phyloP scores from a whole-genome alignment of 2,888 invertebrate species.

The Protonemura montana region DNA sequence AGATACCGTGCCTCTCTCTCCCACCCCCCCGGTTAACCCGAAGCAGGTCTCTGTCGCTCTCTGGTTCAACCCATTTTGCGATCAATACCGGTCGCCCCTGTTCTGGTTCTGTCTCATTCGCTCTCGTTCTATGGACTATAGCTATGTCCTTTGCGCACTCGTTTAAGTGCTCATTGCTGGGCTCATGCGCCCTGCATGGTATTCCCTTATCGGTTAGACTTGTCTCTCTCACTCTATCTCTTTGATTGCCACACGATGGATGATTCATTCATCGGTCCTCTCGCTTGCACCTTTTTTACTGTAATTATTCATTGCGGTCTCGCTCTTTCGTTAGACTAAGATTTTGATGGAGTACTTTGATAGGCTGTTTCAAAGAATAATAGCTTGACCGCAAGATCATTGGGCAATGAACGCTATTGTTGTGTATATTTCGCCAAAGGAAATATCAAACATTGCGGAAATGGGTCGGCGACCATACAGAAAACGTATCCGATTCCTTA shows the following conservation, averaged over 20 bases:
- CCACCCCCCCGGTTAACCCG: neutral
- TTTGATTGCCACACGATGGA: neutral
- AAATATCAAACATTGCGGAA: neutral
- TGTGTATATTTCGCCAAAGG: neutral
- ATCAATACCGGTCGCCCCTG: neutral
- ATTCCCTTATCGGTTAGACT: neutral
- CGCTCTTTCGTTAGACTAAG: neutral
- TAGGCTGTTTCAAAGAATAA: neutral
- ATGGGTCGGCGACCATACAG: too few species aligned
- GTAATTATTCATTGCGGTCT: neutral
- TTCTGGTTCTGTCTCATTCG: neutral
- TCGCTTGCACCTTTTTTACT: neutral
- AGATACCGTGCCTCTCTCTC: constrained; percentile 16
- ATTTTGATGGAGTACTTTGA: neutral
- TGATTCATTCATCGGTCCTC: neutral
- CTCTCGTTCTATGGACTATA: constrained; percentile 3
- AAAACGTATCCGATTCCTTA: too few species aligned
- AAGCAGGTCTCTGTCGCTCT: neutral
- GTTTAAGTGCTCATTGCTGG: too few species aligned
- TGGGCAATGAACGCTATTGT: neutral
- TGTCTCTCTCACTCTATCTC: neutral
- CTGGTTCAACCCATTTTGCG: neutral
- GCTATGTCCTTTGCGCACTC: too few species aligned
- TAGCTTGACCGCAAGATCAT: neutral
- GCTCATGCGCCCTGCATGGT: neutral